Base-by-base conservation (phyloP, 2,113 vertebrate genomes). In the Pristiophorus japonicus region DNA sequence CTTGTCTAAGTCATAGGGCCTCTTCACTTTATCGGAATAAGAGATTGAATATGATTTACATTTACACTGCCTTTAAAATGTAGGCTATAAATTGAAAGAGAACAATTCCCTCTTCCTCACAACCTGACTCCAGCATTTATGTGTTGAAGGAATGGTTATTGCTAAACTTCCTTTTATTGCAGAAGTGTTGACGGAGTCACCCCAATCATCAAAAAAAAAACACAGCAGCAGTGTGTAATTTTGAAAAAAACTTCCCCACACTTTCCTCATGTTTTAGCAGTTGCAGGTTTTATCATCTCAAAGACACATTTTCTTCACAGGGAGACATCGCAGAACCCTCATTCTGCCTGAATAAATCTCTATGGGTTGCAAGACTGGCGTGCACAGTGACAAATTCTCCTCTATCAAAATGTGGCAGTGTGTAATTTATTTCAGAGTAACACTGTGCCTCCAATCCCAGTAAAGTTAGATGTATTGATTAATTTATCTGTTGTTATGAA, bases 401-500 rank as follows among this genome's bases (percentile, higher is more conserved):
- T 66, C 92, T 18, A 67, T 67, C 92, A 94, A 94, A 94, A 67
- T 42, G 62, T 67, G 65, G 65, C 65, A 47, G 65, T 16, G 24
- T 47, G 42, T 94, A 94, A 94, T 94, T 94, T 94, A 73, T 94
- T 94, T 67, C 22, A 30, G 63, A 94, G 45, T 70, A 94, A 70
- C 93, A 45, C 10, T 70, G 11, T 47, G 27, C 66, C 93, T 70
- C 65, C 63, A 94, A 70, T 45, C 93, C 45, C 63, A 70, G 93
- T 73, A 70, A 94, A 94, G 93, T 94, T 47, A 94, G 93, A 45
- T 70, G 42, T 94, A 94, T 51, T 94, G 93, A 94, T 94, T 42
- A 94, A 94, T 94, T 47, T 94, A 67, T 94, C 62, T 94, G 66
- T 94, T 94, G 91, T 92, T 63, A 92, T 94, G 66, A 66, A 70